Conservation (phyloP, 2,797 vertebrate species). For the Hyperoplus lanceolatus region DNA sequence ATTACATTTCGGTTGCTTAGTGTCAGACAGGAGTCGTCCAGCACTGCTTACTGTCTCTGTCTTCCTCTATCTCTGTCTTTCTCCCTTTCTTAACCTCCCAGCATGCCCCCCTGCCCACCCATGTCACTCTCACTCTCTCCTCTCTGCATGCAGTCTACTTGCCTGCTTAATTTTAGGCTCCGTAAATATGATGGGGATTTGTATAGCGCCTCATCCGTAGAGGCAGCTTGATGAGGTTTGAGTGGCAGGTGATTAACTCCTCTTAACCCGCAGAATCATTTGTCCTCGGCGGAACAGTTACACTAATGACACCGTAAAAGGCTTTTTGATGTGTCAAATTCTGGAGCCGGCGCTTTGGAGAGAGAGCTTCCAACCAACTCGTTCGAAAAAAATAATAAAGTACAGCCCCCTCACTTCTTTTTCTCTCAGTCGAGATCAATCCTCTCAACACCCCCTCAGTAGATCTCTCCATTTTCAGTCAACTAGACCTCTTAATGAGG, state of each 20-base stretch:
- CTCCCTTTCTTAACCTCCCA: slow-evolving; percentile 35
- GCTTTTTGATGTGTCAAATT: slow-evolving; percentile 74
- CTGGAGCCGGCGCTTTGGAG: slow-evolving; percentile 52
- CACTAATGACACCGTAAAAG: slow-evolving; percentile 80
- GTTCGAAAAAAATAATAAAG: slow-evolving; percentile 35
- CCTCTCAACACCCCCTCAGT: slow-evolving; percentile 64
- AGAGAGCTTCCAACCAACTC: slow-evolving; percentile 64
- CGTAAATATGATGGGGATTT: slow-evolving; percentile 78
- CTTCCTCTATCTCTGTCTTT: slow-evolving; percentile 64
- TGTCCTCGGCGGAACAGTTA: slow-evolving; percentile 76
- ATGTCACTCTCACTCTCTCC: slow-evolving; percentile 50
- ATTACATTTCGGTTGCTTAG: slow-evolving; percentile 82
- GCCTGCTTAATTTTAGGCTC: slow-evolving; percentile 74
- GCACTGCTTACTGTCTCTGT: slow-evolving; percentile 65
- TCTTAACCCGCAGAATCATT: slow-evolving; percentile 82
- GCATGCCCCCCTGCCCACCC: slow-evolving; percentile 44
- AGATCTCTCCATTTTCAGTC: slow-evolving; percentile 69
- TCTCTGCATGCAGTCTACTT: slow-evolving; percentile 50
- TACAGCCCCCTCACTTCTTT: slow-evolving; percentile 64
- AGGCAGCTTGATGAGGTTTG: slow-evolving; percentile 77
- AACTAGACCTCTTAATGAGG: slow-evolving; percentile 79
- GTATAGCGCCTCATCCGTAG: slow-evolving; percentile 67
- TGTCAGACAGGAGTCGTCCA: slow-evolving; percentile 77
- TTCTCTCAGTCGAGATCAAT: slow-evolving; percentile 67
- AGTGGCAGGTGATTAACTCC: slow-evolving; percentile 85